A percentile compares a stretch with the other conserved stretches of the same genome.
phyloP scores from a whole-genome alignment of 2,888 invertebrate genomes.

The Reticulitermes lucifugus region DNA sequence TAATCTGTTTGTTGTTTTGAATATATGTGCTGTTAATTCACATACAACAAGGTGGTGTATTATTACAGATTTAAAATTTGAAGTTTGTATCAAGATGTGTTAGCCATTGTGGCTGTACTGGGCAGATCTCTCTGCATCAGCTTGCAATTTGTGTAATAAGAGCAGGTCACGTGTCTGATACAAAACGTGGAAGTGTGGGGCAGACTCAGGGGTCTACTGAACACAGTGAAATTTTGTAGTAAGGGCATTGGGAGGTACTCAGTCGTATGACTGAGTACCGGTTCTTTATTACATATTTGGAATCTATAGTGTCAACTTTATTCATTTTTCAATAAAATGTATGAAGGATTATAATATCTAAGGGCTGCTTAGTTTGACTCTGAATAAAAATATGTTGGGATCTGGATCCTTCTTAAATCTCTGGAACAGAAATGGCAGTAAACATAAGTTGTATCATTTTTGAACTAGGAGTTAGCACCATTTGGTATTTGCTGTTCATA shows the following conservation, averaged over 20 bases:
- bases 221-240: not conserved
- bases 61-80: conserved; percentile 19
- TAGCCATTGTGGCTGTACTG: not conserved
- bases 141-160: not conserved
- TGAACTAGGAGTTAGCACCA: not conserved
- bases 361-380: not conserved
- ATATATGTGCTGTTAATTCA: conserved; percentile 40
- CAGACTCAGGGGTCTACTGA: not conserved
- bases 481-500: conserved; percentile 10
- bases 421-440: conserved; percentile 23
- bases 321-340: conserved; percentile 7
- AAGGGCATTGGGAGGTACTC: not conserved
- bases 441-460: not conserved
- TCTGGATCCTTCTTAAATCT: not conserved
- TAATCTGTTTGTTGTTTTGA: conserved; percentile 49
- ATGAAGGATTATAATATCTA: conserved; percentile 11
- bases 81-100: conserved; percentile 31
- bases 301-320: not conserved
- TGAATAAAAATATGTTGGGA: not conserved
- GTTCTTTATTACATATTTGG: not conserved
- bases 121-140: conserved; percentile 2
- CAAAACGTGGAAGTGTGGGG: not conserved
- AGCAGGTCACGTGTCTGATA: not conserved
- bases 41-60: conserved; percentile 33
- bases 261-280: too few species aligned